These are phyloP conservation scores for Carcina quercana DNA, from an alignment of 2,888 invertebrate species.

Conservation along the genomic window DNA sequence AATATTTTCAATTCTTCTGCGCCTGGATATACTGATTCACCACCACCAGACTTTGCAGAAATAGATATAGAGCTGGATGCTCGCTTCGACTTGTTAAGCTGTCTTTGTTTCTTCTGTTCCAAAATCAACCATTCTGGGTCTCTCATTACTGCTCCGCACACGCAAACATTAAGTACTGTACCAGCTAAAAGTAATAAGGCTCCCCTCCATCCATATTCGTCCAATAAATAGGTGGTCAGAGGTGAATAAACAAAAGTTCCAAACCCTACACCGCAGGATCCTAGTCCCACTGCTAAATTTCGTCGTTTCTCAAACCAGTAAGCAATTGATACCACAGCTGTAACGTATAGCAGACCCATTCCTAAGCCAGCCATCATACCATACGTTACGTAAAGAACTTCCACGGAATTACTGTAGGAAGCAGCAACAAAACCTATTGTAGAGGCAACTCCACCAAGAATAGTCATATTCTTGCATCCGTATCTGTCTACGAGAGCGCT, in stretches of 20 bases:
- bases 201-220: slow-evolving; percentile 87
- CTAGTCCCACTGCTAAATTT: slow-evolving; percentile 89
- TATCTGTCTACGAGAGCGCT: slow-evolving; percentile 89
- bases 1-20: slow-evolving; percentile 79
- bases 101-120: slow-evolving; percentile 76
- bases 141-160: slow-evolving; percentile 90
- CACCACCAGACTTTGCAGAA: slow-evolving; percentile 66
- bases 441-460: slow-evolving; percentile 81
- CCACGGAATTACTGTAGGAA: slow-evolving; percentile 80
- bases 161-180: slow-evolving; percentile 89
- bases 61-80: slow-evolving; percentile 71
- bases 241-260: slow-evolving; percentile 93
- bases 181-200: slow-evolving; percentile 85
- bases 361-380: slow-evolving; percentile 90
- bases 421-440: slow-evolving; percentile 86
- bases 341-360: slow-evolving; percentile 88
- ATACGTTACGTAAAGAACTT: slow-evolving; percentile 86
- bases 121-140: slow-evolving; percentile 88
- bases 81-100: slow-evolving; percentile 66
- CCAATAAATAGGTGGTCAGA: slow-evolving; percentile 83
- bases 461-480: slow-evolving; percentile 86
- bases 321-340: slow-evolving; percentile 92
- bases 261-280: slow-evolving; percentile 91
- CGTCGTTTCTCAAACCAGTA: slow-evolving; percentile 94
- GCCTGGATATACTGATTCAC: slow-evolving; percentile 75